Percentiles rank a stretch among this genome's conserved stretches.
Evolutionary conservation across 1,140 invertebrate genomes (phyloP).

Genomic region (Drosophila ambigua): DNA sequence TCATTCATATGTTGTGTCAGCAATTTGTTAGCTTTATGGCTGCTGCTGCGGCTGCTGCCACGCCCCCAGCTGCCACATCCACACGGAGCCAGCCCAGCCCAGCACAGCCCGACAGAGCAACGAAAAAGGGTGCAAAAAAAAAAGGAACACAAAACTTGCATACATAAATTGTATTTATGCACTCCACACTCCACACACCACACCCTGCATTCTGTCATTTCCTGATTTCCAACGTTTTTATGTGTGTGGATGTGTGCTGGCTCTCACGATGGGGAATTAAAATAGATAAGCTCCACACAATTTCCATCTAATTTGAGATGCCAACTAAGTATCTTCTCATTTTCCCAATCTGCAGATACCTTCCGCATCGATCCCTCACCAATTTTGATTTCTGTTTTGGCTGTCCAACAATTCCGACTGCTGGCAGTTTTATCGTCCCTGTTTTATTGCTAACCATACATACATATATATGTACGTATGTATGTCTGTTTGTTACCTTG

Average conservation of each 20-base stretch:
- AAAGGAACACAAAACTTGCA: constrained; percentile 37
- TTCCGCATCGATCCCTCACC: too few species aligned
- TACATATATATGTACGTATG: constrained; percentile 8
- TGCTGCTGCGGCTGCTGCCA: constrained; percentile 24
- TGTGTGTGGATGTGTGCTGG: background rate
- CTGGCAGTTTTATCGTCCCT: constrained; percentile 36
- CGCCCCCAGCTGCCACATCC: constrained; percentile 41
- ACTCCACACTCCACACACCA: constrained; percentile 36
- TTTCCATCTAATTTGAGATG: too few species aligned
- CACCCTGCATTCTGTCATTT: constrained; percentile 44
- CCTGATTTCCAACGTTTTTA: constrained; percentile 20
- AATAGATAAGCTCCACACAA: too few species aligned
- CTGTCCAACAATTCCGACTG: background rate
- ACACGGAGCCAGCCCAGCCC: background rate
- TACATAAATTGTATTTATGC: constrained; percentile 54
- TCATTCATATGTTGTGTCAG: constrained; percentile 55
- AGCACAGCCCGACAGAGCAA: constrained; percentile 12
- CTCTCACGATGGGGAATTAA: too few species aligned
- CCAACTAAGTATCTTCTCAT: too few species aligned
- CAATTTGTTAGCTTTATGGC: constrained; percentile 55
- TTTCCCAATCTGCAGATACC: too few species aligned
- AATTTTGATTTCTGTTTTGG: too few species aligned
- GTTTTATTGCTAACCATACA: background rate
- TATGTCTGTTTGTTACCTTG: constrained; percentile 49
- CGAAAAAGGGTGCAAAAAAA: constrained; percentile 20